Evolutionary conservation across 2,888 invertebrate genomes (phyloP).

Genomic region (Cynaeus angustus): DNA sequence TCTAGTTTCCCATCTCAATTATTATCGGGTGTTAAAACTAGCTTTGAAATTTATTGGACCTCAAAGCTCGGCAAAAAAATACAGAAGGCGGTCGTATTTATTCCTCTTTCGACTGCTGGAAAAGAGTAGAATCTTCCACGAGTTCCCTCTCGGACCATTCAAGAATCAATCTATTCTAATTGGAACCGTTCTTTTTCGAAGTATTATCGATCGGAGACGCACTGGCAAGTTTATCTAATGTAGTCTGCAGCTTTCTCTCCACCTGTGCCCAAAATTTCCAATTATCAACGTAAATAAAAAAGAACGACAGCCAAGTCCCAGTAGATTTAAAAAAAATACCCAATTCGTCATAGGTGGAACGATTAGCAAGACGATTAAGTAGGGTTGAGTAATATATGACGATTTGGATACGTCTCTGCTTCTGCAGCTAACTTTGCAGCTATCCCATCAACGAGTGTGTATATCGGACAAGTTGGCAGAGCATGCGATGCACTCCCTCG

Average conservation of each 20-base stretch:
- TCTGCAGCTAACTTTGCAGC: conserved; percentile 20
- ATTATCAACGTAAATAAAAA: background rate
- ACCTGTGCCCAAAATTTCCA: too few species aligned
- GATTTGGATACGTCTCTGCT: conserved; percentile 25
- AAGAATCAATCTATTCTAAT: conserved; percentile 30
- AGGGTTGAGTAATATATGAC: conserved; percentile 51
- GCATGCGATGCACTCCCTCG: conserved; percentile 60
- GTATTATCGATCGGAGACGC: conserved; percentile 14
- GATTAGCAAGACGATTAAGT: conserved; percentile 30
- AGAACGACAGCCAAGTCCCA: background rate
- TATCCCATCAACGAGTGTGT: conserved; percentile 36
- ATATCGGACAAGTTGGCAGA: conserved; percentile 56
- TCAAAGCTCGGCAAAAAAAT: too few species aligned
- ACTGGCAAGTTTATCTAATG: background rate
- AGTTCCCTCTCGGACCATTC: conserved; percentile 8
- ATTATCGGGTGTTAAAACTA: too few species aligned
- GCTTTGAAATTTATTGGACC: too few species aligned
- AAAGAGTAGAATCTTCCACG: conserved; percentile 4
- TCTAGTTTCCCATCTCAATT: too few species aligned
- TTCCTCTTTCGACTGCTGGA: background rate
- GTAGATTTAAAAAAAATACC: conserved; percentile 9
- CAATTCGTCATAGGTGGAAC: conserved; percentile 33
- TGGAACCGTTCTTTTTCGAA: conserved; percentile 16
- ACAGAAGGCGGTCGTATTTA: too few species aligned
- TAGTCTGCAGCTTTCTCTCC: background rate